Evolutionary conservation across 2,113 vertebrate species (phyloP).

Genomic region (Candoia aspera): DNA sequence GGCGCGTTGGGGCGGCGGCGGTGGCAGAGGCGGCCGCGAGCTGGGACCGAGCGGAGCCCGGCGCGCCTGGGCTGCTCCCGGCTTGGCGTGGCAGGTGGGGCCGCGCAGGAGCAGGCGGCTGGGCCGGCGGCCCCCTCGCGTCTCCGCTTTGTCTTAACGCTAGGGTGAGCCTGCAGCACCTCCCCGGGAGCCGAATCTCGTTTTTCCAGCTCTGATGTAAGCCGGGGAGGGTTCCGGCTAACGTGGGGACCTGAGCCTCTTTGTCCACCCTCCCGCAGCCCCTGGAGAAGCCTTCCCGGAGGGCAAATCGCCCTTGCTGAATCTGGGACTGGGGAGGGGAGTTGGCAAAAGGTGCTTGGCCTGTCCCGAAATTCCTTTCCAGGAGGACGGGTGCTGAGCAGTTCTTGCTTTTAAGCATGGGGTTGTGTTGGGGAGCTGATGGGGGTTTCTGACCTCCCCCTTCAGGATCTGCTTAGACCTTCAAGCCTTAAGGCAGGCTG

Average conservation of each 20-base stretch:
- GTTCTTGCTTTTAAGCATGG: no score
- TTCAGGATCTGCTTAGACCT: not conserved
- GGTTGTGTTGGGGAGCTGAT: not conserved
- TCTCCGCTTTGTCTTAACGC: not conserved
- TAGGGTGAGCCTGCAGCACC: not conserved
- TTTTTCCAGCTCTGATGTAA: conserved; percentile 4
- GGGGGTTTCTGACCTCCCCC: no score
- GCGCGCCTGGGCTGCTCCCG: no score
- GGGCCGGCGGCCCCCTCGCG: not conserved
- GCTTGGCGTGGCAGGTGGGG: not conserved
- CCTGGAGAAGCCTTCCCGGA: not conserved
- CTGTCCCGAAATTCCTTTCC: not conserved
- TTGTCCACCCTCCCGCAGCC: not conserved
- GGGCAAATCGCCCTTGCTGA: no score
- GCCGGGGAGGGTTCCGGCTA: not conserved
- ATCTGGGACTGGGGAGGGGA: not conserved
- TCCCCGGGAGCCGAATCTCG: not conserved
- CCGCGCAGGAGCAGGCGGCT: not conserved
- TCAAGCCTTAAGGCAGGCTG: not conserved
- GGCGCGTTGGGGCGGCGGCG: not conserved
- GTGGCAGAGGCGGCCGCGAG: not conserved
- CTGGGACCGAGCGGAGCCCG: not conserved
- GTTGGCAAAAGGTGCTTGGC: not conserved
- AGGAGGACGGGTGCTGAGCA: not conserved
- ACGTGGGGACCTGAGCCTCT: no score